Evolutionary conservation across 2,113 vertebrate genomes (phyloP), one percentile per base, ranked within the genome.

Genomic region (Alethe diademata): DNA sequence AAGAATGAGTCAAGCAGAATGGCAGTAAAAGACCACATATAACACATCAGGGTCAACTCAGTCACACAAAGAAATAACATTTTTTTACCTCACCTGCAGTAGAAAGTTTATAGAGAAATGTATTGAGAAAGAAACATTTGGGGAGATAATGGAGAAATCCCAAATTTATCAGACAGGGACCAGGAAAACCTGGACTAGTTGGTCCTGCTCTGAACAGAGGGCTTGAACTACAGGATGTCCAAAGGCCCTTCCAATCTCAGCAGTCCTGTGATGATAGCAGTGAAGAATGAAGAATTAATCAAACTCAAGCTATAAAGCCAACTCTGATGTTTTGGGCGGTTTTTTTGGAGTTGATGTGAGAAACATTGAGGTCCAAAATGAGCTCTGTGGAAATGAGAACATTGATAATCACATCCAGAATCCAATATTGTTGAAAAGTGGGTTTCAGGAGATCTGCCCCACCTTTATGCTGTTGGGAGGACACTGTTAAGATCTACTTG

Each of bases 361-460:
- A 66, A 58, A 40, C 28, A 20, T 5, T 17, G 42, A 45, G 14
- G 33, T 67, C 33, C 28, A 69, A 72, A 72, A 43, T 2, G 2
- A 79, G 31, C 20, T 83, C 3, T 61, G 45, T 43, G 15, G n/a
- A 86, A 61, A 19, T 6, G 1, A 70, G 24, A 61, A 57, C n/a
- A 20, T 17, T 71, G 22, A 48, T 14, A 28, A 83, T 33, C 38
- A 45, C 10, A 58, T 3, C 15, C 0, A 69, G 22, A 90, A 50
- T 8, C 10, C 58, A 36, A 53, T 82, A 43, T 0, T n/a, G 7
- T 6, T 62, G 35, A 25, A 42, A 81, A n/a, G 0, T 1, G 1
- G 1, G 3, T 80, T 73, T 61, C 6, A 45, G 33, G 12, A 81
- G 19, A 10, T 19, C 18, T 5, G 2, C 2, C 31, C 16, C 17